Evolutionary conservation across 2,113 vertebrate species (phyloP).

Genomic region (Python bivittatus): DNA sequence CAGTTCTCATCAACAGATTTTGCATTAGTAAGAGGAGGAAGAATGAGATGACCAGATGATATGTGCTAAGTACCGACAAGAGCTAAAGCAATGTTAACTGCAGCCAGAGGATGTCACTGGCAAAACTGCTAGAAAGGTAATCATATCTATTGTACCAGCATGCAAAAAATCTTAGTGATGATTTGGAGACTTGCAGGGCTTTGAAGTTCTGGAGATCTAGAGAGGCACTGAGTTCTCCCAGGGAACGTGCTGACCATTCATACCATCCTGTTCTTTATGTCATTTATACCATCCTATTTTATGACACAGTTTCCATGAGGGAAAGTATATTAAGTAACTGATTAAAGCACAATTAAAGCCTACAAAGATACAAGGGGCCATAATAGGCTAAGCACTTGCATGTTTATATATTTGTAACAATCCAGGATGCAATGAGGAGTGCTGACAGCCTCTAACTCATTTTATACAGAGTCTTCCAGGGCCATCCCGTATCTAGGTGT

Average conservation of each 20-base stretch:
- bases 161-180: conserved; percentile 82
- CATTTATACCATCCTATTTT: neutral
- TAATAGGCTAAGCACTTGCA: neutral
- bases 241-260: neutral
- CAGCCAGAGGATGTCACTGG: conserved; percentile 55
- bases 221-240: conserved; percentile 62
- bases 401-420: accelerated
- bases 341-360: neutral
- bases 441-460: neutral
- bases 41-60: conserved; percentile 66
- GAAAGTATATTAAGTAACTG: neutral
- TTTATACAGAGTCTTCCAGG: neutral
- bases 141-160: conserved; percentile 68
- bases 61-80: conserved; percentile 67
- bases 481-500: neutral
- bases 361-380: neutral
- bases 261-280: neutral
- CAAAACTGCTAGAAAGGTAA: conserved; percentile 55
- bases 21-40: conserved; percentile 71
- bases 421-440: accelerated
- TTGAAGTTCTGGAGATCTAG: conserved; percentile 61
- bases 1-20: conserved; percentile 48
- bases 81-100: conserved; percentile 66
- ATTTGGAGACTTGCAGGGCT: conserved; percentile 54
- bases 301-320: neutral